Base-by-base conservation (phyloP, 2,113 vertebrate genomes). In the Erinaceus europaeus region DNA sequence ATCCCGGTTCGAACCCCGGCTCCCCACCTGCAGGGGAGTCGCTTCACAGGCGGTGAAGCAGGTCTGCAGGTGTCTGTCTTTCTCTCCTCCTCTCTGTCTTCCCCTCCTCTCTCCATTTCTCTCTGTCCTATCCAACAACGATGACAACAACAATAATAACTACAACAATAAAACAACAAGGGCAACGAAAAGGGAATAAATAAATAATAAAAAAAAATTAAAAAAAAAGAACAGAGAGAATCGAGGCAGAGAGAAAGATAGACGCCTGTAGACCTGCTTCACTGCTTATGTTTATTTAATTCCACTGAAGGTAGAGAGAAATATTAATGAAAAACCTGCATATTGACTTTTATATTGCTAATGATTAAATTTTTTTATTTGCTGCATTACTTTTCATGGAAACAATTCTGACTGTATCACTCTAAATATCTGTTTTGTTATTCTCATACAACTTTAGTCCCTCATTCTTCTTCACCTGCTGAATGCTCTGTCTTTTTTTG, bases 311-410 rank as follows among this genome's bases (percentile, higher is more conserved):
- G 17, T 65, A 29, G 75, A 42, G 34, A 34, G 48, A 87, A 73
- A 77, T 81, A 40, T 68, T 73, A 84, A 76, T 85, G 40, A 84
- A 80, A 76, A 78, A 83, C 81, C 40, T 82, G 2, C 52, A 44
- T 36, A 50, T 27, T 69, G 21, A 85, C 8, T 6, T 69, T 91
- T 38, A 38, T 1, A 40, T 77, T 4, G 77, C 73, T 90, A 68
- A 81, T 77, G 64, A 68, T 59, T 32, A 40, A 78, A 53, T 86
- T 78, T 48, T 86, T 52, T 48, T 84, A 83, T 83, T 90, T 74
- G 36, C 38, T 78, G 27, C 32, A 44, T 92, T 23, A 75, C 32
- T 68, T 34, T 67, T 84, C 44, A 62, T 62, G 73, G 61, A 62
- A 55, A 44, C 38, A 36, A 40, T 83, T 68, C 46, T 67, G 12